Evolutionary conservation across 37 sponge, comb jelly and placozoan species (phyloP).

Genomic region (Crambe crambe): DNA sequence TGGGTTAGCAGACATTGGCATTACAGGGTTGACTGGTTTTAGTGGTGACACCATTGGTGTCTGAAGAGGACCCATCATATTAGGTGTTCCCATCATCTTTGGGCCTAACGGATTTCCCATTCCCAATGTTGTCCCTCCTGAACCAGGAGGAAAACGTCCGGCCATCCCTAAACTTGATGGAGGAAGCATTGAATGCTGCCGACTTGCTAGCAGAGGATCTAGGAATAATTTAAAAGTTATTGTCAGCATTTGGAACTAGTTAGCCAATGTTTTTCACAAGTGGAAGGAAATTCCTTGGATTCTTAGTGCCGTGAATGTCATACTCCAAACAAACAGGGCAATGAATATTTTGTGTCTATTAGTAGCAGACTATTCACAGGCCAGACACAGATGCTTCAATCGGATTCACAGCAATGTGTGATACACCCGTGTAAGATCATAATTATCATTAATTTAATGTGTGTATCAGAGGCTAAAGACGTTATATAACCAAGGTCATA

Average conservation of each 20-base stretch:
- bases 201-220: background rate
- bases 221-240: too few species aligned
- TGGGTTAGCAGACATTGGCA: background rate
- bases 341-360: background rate
- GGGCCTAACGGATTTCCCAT: background rate
- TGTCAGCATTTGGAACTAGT: too few species aligned
- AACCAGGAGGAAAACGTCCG: background rate
- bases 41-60: background rate
- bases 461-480: too few species aligned
- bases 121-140: background rate
- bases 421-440: background rate
- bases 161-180: background rate
- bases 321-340: background rate
- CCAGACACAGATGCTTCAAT: background rate
- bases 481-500: too few species aligned
- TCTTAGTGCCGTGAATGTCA: background rate
- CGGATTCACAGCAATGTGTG: background rate
- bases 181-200: background rate
- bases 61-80: too few species aligned
- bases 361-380: background rate
- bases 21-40: background rate
- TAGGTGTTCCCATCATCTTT: background rate
- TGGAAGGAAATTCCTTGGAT: too few species aligned
- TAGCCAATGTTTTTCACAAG: too few species aligned
- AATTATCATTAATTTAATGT: too few species aligned